A percentile compares a stretch with the other conserved stretches of the same genome.
phyloP scores from a whole-genome alignment of 2,797 vertebrate species.

The Microchirus variegatus region DNA sequence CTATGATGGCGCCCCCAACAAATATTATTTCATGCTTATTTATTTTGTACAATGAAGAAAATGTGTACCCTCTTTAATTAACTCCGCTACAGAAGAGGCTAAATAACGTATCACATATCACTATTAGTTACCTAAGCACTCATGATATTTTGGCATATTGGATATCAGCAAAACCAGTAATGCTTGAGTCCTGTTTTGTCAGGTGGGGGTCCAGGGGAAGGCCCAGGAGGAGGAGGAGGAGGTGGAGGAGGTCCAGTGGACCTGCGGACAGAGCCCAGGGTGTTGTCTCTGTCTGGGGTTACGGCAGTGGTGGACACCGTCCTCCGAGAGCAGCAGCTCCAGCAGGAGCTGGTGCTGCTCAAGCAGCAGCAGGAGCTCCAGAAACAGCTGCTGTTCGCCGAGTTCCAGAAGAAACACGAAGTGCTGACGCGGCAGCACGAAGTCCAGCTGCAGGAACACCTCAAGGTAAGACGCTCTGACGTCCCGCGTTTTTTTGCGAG shows the following conservation, averaged over 20 bases:
- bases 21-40: too few species aligned
- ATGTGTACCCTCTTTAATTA: too few species aligned
- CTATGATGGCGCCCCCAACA: too few species aligned
- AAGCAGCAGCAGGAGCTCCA: slow-evolving; percentile 97
- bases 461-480: slow-evolving; percentile 84
- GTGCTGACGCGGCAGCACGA: slow-evolving; percentile 94
- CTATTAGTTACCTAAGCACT: too few species aligned
- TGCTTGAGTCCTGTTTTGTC: neutral
- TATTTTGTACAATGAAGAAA: too few species aligned
- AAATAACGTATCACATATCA: too few species aligned
- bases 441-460: slow-evolving; percentile 94
- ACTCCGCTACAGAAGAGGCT: too few species aligned
- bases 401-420: slow-evolving; percentile 98
- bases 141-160: too few species aligned
- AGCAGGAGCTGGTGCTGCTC: slow-evolving; percentile 91
- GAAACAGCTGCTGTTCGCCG: slow-evolving; percentile 95
- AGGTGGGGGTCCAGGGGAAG: slow-evolving; percentile 63
- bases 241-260: slow-evolving; percentile 84
- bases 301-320: slow-evolving; percentile 77
- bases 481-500: neutral
- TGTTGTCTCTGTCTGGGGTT: slow-evolving; percentile 61
- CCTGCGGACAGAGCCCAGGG: slow-evolving; percentile 83
- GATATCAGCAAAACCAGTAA: too few species aligned
- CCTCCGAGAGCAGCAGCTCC: slow-evolving; percentile 90
- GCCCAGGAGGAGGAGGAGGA: slow-evolving; percentile 74